Evolutionary conservation across 2,888 invertebrate species (phyloP).

Genomic region (Dorcus parallelipipedus): DNA sequence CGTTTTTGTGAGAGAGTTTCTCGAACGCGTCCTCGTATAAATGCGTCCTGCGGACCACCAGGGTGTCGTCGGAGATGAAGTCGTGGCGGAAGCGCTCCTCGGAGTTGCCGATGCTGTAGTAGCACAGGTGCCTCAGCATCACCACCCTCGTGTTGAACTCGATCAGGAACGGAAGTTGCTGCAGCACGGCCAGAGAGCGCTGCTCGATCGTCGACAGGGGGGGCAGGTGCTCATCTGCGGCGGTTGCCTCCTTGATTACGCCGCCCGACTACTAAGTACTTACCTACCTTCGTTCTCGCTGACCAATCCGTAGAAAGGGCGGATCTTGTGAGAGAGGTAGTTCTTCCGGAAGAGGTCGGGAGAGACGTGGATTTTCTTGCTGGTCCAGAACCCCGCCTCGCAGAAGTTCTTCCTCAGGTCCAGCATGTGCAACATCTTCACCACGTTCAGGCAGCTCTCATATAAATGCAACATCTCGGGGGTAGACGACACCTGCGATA

Average conservation of each 20-base stretch:
- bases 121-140: conserved; percentile 71
- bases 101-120: conserved; percentile 42
- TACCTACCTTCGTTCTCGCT: conserved; percentile 35
- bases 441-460: conserved; percentile 41
- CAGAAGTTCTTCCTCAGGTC: conserved; percentile 81
- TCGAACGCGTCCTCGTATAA: conserved; percentile 99
- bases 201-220: conserved; percentile 85
- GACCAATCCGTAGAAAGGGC: conserved; percentile 42
- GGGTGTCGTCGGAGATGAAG: conserved; percentile 43
- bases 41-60: conserved; percentile 81
- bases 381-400: conserved; percentile 46
- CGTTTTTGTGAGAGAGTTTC: conserved; percentile 85
- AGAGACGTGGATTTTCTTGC: conserved; percentile 45
- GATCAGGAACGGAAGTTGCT: conserved; percentile 92
- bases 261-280: too few relatives aligned
- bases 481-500: conserved; percentile 34
- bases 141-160: conserved; percentile 87
- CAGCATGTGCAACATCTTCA: conserved; percentile 68
- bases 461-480: conserved; percentile 45
- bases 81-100: conserved; percentile 42
- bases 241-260: not conserved
- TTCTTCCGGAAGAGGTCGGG: conserved; percentile 44
- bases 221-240: conserved; percentile 68
- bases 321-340: conserved; percentile 42
- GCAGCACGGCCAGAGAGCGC: conserved; percentile 80